These are phyloP conservation scores for Pseudomyrmex gracilis DNA, from an alignment of 1,140 invertebrate species.

Conservation along the genomic window DNA sequence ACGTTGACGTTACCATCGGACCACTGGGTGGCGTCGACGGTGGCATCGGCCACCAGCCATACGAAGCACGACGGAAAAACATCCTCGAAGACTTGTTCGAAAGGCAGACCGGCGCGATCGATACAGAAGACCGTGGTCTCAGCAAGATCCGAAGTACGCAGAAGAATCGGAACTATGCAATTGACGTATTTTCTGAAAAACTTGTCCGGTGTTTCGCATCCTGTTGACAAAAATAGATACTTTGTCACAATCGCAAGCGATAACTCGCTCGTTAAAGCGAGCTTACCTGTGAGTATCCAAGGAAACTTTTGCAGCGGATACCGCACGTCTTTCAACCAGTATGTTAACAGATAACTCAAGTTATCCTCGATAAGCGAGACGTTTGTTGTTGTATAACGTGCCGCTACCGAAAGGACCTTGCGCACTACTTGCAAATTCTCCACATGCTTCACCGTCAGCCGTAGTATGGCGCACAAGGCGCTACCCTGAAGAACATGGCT, in stretches of 20 bases:
- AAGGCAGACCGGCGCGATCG: constrained; percentile 69
- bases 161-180: constrained; percentile 78
- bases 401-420: constrained; percentile 76
- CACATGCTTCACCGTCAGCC: constrained; percentile 78
- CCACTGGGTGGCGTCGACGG: neutral
- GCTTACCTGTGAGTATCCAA: constrained; percentile 64
- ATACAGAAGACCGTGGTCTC: constrained; percentile 73
- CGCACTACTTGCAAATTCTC: constrained; percentile 76
- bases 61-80: constrained; percentile 73
- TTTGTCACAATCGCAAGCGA: neutral
- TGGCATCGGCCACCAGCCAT: neutral
- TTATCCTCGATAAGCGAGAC: constrained; percentile 80
- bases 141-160: constrained; percentile 76
- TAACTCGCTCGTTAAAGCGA: neutral
- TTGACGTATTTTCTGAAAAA: constrained; percentile 83
- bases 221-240: constrained; percentile 67
- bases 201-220: constrained; percentile 74
- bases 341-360: constrained; percentile 78
- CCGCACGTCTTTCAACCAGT: constrained; percentile 60
- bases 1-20: neutral
- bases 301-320: constrained; percentile 79
- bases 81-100: constrained; percentile 79
- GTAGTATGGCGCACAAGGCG: constrained; percentile 80
- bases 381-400: constrained; percentile 53
- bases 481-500: constrained; percentile 81